These are phyloP conservation scores for Criorhina ranunculi DNA, from an alignment of 2,888 invertebrate species.

Conservation along the genomic window DNA sequence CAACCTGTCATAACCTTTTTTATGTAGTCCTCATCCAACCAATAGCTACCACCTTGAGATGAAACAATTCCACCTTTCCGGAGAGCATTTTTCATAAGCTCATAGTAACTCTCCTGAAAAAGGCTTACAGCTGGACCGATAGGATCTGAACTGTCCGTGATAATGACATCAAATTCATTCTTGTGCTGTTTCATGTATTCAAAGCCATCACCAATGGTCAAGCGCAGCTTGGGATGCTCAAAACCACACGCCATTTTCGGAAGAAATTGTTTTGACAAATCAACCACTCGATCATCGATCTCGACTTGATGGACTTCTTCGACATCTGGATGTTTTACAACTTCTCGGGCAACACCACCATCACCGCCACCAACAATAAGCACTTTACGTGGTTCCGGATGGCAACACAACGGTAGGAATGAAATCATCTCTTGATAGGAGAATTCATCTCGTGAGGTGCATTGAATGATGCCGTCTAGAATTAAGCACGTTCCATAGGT, in stretches of 20 bases:
- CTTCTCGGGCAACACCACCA: conserved; percentile 98
- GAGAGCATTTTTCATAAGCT: conserved; percentile 92
- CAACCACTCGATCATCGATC: conserved; percentile 96
- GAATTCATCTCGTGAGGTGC: conserved; percentile 97
- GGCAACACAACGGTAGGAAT: conserved; percentile 95
- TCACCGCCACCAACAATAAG: conserved; percentile 99
- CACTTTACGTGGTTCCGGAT: conserved; percentile 95
- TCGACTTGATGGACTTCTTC: conserved; percentile 96
- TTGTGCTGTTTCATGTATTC: conserved; percentile 95
- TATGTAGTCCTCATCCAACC: conserved; percentile 93
- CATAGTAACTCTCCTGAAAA: conserved; percentile 91
- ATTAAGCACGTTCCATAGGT: conserved; percentile 93
- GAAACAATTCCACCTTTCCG: conserved; percentile 95
- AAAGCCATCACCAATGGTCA: conserved; percentile 97
- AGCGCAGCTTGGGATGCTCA: conserved; percentile 91
- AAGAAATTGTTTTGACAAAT: conserved; percentile 94
- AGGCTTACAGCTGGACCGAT: conserved; percentile 91
- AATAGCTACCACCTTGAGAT: conserved; percentile 93
- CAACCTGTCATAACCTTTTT: conserved; percentile 91
- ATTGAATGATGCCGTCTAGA: conserved; percentile 98
- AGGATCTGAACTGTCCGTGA: conserved; percentile 99
- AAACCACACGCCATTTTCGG: conserved; percentile 97
- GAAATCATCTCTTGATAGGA: conserved; percentile 99
- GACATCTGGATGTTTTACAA: conserved; percentile 95
- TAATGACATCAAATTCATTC: conserved; percentile 97